These are phyloP conservation scores for Sphaeramia orbicularis DNA, from an alignment of 2,797 vertebrate species.

Conservation along the genomic window DNA sequence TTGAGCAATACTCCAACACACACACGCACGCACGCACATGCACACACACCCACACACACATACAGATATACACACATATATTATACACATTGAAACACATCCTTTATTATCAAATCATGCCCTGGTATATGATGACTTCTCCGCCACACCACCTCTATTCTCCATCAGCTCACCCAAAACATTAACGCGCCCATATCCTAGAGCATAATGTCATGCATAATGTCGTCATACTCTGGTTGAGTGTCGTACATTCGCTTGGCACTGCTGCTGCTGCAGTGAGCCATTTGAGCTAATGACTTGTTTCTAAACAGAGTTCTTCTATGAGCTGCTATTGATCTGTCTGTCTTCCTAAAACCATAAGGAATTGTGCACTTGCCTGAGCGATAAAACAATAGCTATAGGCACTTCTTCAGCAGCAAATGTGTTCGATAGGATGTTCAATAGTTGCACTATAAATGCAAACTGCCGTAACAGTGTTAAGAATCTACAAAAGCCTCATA, in stretches of 20 bases:
- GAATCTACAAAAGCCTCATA: too few species aligned
- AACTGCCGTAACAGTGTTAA: too few species aligned
- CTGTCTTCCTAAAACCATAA: slow-evolving; percentile 23
- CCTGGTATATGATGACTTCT: slow-evolving; percentile 16
- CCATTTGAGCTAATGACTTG: slow-evolving; percentile 60
- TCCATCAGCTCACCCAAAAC: slow-evolving; percentile 22
- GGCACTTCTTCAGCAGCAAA: too few species aligned
- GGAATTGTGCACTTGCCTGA: not conserved
- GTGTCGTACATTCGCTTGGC: slow-evolving; percentile 34
- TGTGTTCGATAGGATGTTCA: too few species aligned
- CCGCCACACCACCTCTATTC: slow-evolving; percentile 8
- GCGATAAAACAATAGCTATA: too few species aligned
- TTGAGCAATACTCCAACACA: slow-evolving; percentile 27
- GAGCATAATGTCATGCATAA: slow-evolving; percentile 39
- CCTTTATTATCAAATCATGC: slow-evolving; percentile 16
- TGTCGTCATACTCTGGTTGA: slow-evolving; percentile 44
- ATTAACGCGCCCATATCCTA: slow-evolving; percentile 29
- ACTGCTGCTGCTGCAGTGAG: slow-evolving; percentile 39
- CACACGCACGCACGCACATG: too few species aligned
- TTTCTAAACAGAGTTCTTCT: slow-evolving; percentile 55
- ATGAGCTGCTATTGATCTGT: slow-evolving; percentile 61
- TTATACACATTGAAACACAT: slow-evolving; percentile 13
- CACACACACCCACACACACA: too few species aligned
- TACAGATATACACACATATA: too few species aligned
- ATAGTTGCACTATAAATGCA: too few species aligned